These are phyloP conservation scores for Macroramphosus scolopax DNA, from an alignment of 2,797 vertebrate species.

Conservation along the genomic window DNA sequence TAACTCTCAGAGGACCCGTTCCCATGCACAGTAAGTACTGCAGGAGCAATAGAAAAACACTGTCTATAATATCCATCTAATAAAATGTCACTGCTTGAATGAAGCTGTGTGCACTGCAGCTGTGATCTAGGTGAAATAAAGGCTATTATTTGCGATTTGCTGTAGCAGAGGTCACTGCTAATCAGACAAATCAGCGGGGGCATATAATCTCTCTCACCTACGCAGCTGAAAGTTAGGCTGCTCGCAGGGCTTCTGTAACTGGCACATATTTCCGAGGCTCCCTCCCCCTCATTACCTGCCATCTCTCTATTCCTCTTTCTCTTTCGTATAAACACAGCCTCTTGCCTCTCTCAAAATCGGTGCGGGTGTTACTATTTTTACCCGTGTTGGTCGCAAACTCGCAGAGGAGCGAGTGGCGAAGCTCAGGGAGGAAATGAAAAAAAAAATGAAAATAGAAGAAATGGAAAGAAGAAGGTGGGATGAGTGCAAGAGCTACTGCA, in stretches of 20 bases:
- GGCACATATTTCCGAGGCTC: conserved; percentile 35
- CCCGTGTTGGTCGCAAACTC: conserved; percentile 56
- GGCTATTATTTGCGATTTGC: conserved; percentile 29
- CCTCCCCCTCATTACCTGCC: conserved; percentile 42
- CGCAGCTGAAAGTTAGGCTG: conserved; percentile 33
- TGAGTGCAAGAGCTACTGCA: conserved; percentile 4
- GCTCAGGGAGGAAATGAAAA: conserved; percentile 10
- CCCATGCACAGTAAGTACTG: background rate
- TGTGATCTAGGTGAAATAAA: conserved; percentile 24
- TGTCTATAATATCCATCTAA: conserved; percentile 6
- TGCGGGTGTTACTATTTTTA: conserved; percentile 68
- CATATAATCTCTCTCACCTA: conserved; percentile 58
- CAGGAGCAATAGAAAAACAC: conserved; percentile 2
- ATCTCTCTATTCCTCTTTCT: conserved; percentile 17
- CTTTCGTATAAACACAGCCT: conserved; percentile 29
- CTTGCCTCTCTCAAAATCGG: conserved; percentile 48
- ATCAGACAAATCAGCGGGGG: conserved; percentile 51
- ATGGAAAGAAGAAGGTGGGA: conserved; percentile 6
- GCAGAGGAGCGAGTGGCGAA: conserved; percentile 49
- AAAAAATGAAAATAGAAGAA: conserved; percentile 24
- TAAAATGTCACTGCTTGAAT: conserved; percentile 8
- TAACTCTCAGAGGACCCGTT: no score
- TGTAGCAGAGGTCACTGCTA: conserved; percentile 48
- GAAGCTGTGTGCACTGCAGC: conserved; percentile 5
- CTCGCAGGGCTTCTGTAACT: conserved; percentile 22